Conservation (phyloP, 1,140 invertebrate species). For the Aphaenogaster rudis region DNA sequence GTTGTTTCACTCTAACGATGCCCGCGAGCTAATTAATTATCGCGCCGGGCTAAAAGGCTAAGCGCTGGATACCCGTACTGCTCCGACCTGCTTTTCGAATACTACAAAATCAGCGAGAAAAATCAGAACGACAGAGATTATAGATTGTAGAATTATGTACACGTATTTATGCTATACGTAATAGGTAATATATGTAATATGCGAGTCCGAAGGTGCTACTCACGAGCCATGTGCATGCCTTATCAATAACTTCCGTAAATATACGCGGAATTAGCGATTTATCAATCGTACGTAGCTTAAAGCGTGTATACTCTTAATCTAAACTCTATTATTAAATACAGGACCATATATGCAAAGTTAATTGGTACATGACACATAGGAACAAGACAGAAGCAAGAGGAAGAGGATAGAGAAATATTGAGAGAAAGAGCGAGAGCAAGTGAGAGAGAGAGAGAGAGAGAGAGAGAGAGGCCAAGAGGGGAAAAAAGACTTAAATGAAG, state of each 20-base stretch:
- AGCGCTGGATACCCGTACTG: slow-evolving; percentile 85
- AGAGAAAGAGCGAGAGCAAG: slow-evolving; percentile 14
- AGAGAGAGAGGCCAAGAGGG: neutral
- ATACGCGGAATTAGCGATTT: slow-evolving; percentile 30
- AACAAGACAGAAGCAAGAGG: slow-evolving; percentile 4
- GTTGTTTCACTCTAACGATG: slow-evolving; percentile 70
- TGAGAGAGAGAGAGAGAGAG: slow-evolving; percentile 9
- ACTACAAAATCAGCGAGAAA: slow-evolving; percentile 68
- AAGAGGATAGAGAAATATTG: neutral
- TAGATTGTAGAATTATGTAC: slow-evolving; percentile 54
- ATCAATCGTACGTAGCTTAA: slow-evolving; percentile 34
- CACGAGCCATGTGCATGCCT: slow-evolving; percentile 14
- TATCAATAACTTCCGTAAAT: slow-evolving; percentile 32
- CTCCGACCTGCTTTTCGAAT: slow-evolving; percentile 84
- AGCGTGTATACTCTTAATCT: slow-evolving; percentile 36
- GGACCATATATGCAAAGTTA: slow-evolving; percentile 17
- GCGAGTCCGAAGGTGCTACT: slow-evolving; percentile 18
- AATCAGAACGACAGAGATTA: slow-evolving; percentile 53
- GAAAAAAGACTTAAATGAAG: slow-evolving; percentile 20
- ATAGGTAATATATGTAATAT: slow-evolving; percentile 46
- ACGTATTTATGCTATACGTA: slow-evolving; percentile 32
- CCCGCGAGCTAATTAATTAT: slow-evolving; percentile 80
- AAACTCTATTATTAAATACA: slow-evolving; percentile 11
- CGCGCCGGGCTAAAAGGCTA: slow-evolving; percentile 82
- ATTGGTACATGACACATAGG: neutral